Conservation (phyloP, 1,140 invertebrate genomes). For the Diabrotica virgifera region DNA sequence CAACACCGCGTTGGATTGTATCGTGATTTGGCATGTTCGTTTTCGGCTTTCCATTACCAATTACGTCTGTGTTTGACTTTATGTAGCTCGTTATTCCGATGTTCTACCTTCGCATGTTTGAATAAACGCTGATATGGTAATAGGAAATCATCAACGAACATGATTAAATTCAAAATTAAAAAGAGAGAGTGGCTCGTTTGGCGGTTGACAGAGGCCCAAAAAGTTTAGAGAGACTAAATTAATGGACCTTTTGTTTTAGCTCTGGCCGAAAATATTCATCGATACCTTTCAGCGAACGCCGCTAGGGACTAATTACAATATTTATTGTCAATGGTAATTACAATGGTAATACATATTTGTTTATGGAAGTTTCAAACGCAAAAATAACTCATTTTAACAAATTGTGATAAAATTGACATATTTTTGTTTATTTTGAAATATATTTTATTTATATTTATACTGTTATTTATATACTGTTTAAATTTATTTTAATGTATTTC, state of each 20-base stretch:
- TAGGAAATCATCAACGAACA: conserved; percentile 20
- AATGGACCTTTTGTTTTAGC: not conserved
- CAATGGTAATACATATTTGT: not conserved
- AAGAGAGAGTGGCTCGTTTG: conserved; percentile 10
- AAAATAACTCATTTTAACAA: too few species aligned
- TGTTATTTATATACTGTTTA: too few species aligned
- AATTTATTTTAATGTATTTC: too few species aligned
- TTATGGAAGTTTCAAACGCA: too few species aligned
- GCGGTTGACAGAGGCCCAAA: conserved; percentile 11
- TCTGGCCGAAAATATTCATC: conserved; percentile 2
- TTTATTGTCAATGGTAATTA: not conserved
- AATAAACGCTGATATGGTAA: conserved; percentile 31
- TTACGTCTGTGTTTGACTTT: conserved; percentile 30
- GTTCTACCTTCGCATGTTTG: conserved; percentile 29
- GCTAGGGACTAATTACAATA: not conserved
- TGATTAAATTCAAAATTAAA: conserved; percentile 31
- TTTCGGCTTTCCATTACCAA: conserved; percentile 29
- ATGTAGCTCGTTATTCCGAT: conserved; percentile 30
- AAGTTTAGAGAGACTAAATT: not conserved
- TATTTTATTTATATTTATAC: too few species aligned
- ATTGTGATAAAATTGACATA: too few species aligned
- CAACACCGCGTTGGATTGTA: conserved; percentile 5
- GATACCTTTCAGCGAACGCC: not conserved
- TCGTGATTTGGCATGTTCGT: conserved; percentile 12
- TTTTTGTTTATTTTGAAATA: too few species aligned